Conservation (phyloP, 2,797 vertebrate genomes). For the Dipus sagitta region DNA sequence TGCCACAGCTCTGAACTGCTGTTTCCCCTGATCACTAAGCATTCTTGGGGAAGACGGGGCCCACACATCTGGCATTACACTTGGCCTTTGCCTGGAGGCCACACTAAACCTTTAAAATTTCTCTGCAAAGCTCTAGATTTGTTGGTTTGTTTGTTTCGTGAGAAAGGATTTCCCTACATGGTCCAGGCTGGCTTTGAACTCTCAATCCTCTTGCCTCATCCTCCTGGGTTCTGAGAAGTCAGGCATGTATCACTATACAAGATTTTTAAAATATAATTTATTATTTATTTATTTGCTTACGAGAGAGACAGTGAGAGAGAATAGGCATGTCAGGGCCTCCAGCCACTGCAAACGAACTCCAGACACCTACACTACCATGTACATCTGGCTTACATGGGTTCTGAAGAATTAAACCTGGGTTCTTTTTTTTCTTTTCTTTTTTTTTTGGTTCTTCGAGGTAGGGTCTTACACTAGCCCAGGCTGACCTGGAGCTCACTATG, state of each 20-base stretch:
- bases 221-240: neutral
- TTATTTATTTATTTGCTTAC: too few relatives aligned
- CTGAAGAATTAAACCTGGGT: too few relatives aligned
- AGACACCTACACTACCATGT: too few relatives aligned
- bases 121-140: neutral
- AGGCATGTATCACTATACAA: neutral
- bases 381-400: too few relatives aligned
- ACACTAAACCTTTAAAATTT: neutral
- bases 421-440: too few relatives aligned
- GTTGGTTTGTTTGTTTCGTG: neutral
- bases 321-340: too few relatives aligned
- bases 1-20: neutral
- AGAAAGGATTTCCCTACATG: neutral
- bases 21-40: neutral
- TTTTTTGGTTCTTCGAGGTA: too few relatives aligned
- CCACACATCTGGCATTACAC: neutral
- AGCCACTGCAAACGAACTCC: too few relatives aligned
- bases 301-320: too few relatives aligned
- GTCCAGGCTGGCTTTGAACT: neutral
- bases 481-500: too few relatives aligned
- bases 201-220: neutral
- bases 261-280: neutral
- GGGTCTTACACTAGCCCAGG: too few relatives aligned
- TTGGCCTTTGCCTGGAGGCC: neutral
- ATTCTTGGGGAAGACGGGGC: neutral